Evolutionary conservation across 2,888 invertebrate genomes (phyloP), one percentile per base, ranked within the genome.

Genomic region (Synergus umbraculus): DNA sequence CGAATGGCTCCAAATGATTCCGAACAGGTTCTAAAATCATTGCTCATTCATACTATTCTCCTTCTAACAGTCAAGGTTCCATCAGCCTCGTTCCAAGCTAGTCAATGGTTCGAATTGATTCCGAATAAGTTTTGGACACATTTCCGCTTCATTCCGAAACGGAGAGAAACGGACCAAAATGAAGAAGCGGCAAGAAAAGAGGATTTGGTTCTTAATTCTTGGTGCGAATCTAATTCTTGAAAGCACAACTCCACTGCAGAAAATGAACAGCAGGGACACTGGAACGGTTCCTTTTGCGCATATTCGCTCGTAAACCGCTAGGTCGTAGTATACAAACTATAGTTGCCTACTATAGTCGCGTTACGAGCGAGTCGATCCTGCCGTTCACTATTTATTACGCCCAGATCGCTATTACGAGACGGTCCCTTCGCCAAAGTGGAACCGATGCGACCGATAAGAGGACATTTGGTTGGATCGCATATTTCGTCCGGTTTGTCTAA

Each of bases 391-490:
- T 73, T 73, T 73, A 73, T 73, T 73, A 73, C 73, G 18, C 54
- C 54, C 73, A 73, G 73, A 73, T 73, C 73, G 37, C 73, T 73
- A 73, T 73, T 73, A 73, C 73, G 54, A 37, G 54, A 73, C 73
- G 49, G 69, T 69, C 69, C 49, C 66, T 66, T 44, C 66, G 66
- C 66, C 66, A 66, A 73, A 73, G 73, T 73, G 73, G 73, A 73
- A 73, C 73, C 73, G 73, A 73, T 73, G 73, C 73, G 73, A 73
- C 73, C 73, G 73, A 73, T 73, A 73, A 73, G 73, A 73, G 49
- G 54, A 73, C 73, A 73, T 73, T 73, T 73, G 49, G 54, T 73
- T 73, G 54, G 73, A 37, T 73, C 73, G 73, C 73, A 73, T 73
- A 73, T 73, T 73, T 73, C 41, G 73, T 73, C 73, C 54, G 54